Evolutionary conservation across 2,888 invertebrate genomes (phyloP).

Genomic region (Drosophila hamatofila): DNA sequence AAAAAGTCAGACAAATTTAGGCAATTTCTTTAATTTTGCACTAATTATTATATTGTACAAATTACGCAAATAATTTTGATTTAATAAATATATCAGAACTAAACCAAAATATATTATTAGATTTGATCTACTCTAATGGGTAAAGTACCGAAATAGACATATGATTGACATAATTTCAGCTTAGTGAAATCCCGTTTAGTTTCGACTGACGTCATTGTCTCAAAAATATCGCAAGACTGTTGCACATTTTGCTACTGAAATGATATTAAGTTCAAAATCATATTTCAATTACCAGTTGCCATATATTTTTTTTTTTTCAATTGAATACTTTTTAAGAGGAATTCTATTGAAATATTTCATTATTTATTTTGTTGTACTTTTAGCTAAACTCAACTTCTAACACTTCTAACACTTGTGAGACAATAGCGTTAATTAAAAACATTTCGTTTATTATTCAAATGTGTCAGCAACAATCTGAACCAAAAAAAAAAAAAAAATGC

Average conservation of each 20-base stretch:
- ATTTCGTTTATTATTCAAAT: not conserved
- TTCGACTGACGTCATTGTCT: constrained; percentile 9
- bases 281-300: not conserved
- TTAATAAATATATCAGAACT: not conserved
- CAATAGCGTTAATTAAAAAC: not conserved
- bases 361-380: not conserved
- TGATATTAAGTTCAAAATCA: not conserved
- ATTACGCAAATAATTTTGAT: not conserved
- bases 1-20: too few species aligned
- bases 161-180: not conserved
- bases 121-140: not conserved
- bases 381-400: not conserved
- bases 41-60: too few species aligned
- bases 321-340: not conserved
- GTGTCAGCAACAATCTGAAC: too few species aligned
- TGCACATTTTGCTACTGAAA: not conserved
- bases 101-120: not conserved
- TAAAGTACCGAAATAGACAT: constrained; percentile 8
- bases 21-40: too few species aligned
- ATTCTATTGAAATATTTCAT: not conserved
- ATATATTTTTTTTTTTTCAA: not conserved
- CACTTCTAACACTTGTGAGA: not conserved
- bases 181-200: not conserved
- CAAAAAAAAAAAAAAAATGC: too few species aligned
- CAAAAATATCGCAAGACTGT: not conserved